Conservation (phyloP, 1,140 invertebrate species). For the Zaprionus ornatus region DNA sequence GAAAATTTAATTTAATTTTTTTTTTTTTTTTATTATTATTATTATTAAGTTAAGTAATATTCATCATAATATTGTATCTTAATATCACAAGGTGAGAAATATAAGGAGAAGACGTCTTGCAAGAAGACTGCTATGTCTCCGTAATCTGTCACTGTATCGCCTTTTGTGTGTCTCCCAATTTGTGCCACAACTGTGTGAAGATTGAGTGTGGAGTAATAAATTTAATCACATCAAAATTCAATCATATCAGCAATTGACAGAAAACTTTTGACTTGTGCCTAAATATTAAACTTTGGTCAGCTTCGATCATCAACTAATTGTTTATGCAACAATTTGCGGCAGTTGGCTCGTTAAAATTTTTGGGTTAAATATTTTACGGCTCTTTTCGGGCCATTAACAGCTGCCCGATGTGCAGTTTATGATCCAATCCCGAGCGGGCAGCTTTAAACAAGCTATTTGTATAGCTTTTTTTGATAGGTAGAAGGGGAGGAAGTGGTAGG, state of each 20-base stretch:
- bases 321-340: slow-evolving; percentile 62
- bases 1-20: not conserved
- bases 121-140: too few relatives aligned
- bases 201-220: too few relatives aligned
- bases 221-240: not conserved
- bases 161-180: too few relatives aligned
- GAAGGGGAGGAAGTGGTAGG: not conserved
- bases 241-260: not conserved
- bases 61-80: too few relatives aligned
- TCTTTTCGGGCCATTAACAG: slow-evolving; percentile 51
- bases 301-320: slow-evolving; percentile 55
- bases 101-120: too few relatives aligned
- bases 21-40: too few relatives aligned
- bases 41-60: too few relatives aligned
- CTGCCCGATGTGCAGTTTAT: slow-evolving; percentile 60
- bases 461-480: not conserved
- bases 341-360: slow-evolving; percentile 54
- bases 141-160: too few relatives aligned
- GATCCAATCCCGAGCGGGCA: slow-evolving; percentile 13
- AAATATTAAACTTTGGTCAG: slow-evolving; percentile 22
- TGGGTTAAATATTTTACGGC: slow-evolving; percentile 60
- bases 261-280: not conserved
- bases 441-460: slow-evolving; percentile 25
- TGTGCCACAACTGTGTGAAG: too few relatives aligned
- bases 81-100: too few relatives aligned